Conservation (phyloP, 2,113 vertebrate species). For the Caranx ignobilis region DNA sequence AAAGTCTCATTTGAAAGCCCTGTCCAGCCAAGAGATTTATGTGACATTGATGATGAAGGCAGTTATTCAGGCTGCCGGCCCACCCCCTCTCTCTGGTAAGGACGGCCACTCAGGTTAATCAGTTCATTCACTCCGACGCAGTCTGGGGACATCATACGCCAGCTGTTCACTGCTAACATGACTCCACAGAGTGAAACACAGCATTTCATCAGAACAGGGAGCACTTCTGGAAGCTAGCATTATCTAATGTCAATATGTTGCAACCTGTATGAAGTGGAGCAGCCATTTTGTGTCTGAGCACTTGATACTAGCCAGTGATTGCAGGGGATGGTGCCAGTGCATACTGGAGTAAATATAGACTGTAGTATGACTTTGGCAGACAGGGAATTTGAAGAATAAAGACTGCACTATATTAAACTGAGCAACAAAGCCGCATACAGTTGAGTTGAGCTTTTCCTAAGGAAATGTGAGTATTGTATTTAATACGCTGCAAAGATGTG, state of each 20-base stretch:
- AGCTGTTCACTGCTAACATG: slow-evolving; percentile 71
- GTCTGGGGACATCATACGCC: slow-evolving; percentile 67
- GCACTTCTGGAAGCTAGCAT: slow-evolving; percentile 26
- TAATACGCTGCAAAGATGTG: not conserved
- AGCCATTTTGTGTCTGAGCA: slow-evolving; percentile 69
- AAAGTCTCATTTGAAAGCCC: slow-evolving; percentile 55
- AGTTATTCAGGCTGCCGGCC: slow-evolving; percentile 72
- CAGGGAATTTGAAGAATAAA: slow-evolving; percentile 10
- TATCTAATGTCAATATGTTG: slow-evolving; percentile 39
- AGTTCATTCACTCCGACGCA: slow-evolving; percentile 82
- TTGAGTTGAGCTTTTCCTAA: not conserved
- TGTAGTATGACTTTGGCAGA: not conserved
- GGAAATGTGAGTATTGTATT: not conserved
- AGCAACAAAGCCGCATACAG: not conserved
- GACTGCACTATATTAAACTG: not conserved
- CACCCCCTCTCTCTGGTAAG: slow-evolving; percentile 52
- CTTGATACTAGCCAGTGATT: not conserved
- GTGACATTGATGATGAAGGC: slow-evolving; percentile 80
- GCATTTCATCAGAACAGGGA: slow-evolving; percentile 62
- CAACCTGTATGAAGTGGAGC: slow-evolving; percentile 21
- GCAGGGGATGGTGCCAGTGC: slow-evolving; percentile 11
- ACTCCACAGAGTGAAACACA: slow-evolving; percentile 57
- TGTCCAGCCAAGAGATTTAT: slow-evolving; percentile 76
- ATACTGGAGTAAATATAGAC: not conserved
- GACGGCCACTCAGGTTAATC: slow-evolving; percentile 84